phyloP scores from a whole-genome alignment of 2,113 vertebrate genomes.

The Electrona antarctica region DNA sequence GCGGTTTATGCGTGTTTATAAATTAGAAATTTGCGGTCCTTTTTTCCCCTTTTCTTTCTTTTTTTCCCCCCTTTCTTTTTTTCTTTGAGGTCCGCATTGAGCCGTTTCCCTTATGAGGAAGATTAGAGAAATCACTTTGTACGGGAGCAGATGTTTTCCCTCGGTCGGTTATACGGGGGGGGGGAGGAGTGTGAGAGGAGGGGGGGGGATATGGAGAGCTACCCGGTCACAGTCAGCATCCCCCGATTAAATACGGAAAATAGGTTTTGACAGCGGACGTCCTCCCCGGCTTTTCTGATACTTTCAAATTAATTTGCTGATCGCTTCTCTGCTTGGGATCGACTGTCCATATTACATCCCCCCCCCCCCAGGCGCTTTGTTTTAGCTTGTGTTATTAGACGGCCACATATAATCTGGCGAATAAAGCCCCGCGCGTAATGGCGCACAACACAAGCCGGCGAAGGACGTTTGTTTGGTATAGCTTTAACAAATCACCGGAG shows the following conservation, averaged over 20 bases:
- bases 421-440: constrained; percentile 38
- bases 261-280: constrained; percentile 75
- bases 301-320: constrained; percentile 70
- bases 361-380: constrained; percentile 65
- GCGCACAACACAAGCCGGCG: constrained; percentile 31
- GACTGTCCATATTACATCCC: constrained; percentile 46
- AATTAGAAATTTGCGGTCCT: constrained; percentile 64
- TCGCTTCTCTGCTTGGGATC: constrained; percentile 64
- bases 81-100: constrained; percentile 55
- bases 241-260: constrained; percentile 66
- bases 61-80: background rate
- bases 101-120: constrained; percentile 59
- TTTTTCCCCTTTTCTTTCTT: constrained; percentile 44
- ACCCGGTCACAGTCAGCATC: constrained; percentile 46
- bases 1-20: constrained; percentile 60
- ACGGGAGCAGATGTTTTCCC: constrained; percentile 59
- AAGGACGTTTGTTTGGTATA: constrained; percentile 40
- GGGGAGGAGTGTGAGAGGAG: constrained; percentile 12
- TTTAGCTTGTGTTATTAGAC: constrained; percentile 58
- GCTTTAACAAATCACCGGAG: constrained; percentile 28
- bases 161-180: constrained; percentile 33
- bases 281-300: constrained; percentile 68
- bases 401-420: constrained; percentile 51
- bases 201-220: constrained; percentile 35
- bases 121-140: constrained; percentile 71